phyloP scores from a whole-genome alignment of 2,797 vertebrate species.

The Urosaurus nigricauda region DNA sequence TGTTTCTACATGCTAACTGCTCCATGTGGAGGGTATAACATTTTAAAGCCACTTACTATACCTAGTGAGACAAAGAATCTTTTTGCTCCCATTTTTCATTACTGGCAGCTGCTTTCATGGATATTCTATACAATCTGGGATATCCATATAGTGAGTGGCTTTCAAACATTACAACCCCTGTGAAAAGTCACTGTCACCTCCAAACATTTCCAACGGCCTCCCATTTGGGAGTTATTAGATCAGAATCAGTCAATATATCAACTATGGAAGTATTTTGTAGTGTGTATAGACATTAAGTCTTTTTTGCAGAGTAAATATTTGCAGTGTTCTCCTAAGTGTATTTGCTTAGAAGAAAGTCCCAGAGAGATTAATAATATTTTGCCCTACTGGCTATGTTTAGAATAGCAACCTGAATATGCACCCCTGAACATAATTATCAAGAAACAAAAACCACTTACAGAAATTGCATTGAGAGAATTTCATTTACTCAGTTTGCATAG shows the following conservation, averaged over 20 bases:
- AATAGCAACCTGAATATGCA: background rate
- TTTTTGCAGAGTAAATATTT: background rate
- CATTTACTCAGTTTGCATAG: background rate
- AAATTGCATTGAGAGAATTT: background rate
- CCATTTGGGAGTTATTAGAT: background rate
- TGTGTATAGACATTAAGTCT: background rate
- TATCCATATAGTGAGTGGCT: background rate
- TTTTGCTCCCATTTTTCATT: background rate
- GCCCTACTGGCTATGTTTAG: background rate
- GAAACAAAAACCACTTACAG: background rate
- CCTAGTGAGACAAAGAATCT: background rate
- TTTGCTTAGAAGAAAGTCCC: background rate
- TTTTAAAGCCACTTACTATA: background rate
- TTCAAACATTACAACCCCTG: background rate
- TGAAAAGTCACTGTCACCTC: background rate
- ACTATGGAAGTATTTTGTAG: background rate
- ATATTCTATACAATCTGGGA: background rate
- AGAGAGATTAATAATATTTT: background rate
- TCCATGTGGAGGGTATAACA: background rate
- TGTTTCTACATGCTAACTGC: background rate
- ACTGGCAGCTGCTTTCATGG: background rate
- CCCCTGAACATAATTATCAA: background rate
- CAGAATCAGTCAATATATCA: constrained; percentile 7
- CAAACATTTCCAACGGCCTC: background rate
- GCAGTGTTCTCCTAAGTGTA: background rate